A percentile compares a stretch with the other conserved stretches of the same genome.
Evolutionary conservation across 2,797 vertebrate genomes (phyloP).

Genomic region (Acanthopagrus latus): DNA sequence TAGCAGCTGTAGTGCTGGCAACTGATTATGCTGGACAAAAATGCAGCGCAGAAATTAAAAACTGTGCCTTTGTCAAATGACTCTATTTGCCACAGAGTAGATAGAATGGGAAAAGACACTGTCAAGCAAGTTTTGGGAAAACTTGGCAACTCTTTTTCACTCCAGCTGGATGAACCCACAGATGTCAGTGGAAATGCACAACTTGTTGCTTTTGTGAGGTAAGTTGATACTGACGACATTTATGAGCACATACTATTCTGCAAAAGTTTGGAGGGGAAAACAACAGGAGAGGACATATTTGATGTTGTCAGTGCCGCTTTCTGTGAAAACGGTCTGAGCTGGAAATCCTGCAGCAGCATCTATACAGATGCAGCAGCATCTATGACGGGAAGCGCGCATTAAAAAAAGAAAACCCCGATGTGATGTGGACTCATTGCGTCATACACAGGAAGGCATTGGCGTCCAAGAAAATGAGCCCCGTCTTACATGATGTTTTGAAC

Average conservation of each 20-base stretch:
- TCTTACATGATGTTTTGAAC: too few relatives aligned
- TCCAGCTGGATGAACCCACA: constrained; percentile 36
- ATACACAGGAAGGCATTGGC: too few relatives aligned
- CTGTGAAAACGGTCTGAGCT: constrained; percentile 5
- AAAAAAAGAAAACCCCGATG: background rate
- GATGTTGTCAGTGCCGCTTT: constrained; percentile 8
- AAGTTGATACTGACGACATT: constrained; percentile 14
- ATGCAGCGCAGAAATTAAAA: background rate
- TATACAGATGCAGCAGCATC: background rate
- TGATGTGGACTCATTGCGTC: too few relatives aligned
- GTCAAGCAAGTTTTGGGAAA: constrained; percentile 4
- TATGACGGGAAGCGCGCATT: background rate
- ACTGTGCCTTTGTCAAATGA: background rate
- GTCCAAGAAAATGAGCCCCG: too few relatives aligned
- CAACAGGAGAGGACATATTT: constrained; percentile 35
- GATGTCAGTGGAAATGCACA: constrained; percentile 27
- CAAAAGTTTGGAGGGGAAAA: background rate
- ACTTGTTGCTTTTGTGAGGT: constrained; percentile 33
- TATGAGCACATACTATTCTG: constrained; percentile 29
- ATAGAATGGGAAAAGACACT: background rate
- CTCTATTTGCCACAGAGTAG: background rate
- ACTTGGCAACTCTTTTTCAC: constrained; percentile 9
- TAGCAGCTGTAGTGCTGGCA: background rate
- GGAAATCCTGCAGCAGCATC: constrained; percentile 16
- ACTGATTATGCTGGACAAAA: background rate